Conservation (phyloP, 1,140 invertebrate species). For the Papilio xuthus region DNA sequence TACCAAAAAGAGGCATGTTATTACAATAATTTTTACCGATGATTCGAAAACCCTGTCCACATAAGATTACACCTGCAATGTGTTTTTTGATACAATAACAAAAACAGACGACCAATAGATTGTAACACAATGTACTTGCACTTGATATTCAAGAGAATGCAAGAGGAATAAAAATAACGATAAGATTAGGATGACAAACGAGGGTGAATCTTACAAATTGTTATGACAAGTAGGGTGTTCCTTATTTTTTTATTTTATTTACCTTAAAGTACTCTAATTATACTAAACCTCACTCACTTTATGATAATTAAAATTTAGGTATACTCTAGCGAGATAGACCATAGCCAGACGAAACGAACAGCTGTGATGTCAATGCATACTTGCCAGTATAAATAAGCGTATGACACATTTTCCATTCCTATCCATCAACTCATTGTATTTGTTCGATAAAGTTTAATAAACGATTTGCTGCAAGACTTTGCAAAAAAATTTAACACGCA, state of each 20-base stretch:
- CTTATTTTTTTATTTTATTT: slow-evolving; percentile 43
- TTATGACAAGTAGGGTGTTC: neutral
- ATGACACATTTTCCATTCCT: neutral
- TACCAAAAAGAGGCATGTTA: slow-evolving; percentile 97
- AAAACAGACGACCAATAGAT: slow-evolving; percentile 54
- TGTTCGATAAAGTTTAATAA: neutral
- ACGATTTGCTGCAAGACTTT: neutral
- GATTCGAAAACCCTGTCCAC: slow-evolving; percentile 70
- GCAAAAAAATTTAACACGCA: neutral
- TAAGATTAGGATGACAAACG: slow-evolving; percentile 66
- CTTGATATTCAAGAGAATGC: slow-evolving; percentile 70
- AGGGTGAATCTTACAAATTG: slow-evolving; percentile 43
- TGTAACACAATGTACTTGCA: slow-evolving; percentile 58
- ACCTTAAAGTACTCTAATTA: slow-evolving; percentile 52
- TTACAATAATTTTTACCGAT: slow-evolving; percentile 63
- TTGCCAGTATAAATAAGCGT: slow-evolving; percentile 53
- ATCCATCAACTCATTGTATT: neutral
- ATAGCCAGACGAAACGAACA: slow-evolving; percentile 76
- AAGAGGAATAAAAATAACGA: slow-evolving; percentile 69
- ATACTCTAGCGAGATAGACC: slow-evolving; percentile 65
- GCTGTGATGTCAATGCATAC: slow-evolving; percentile 78
- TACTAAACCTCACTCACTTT: slow-evolving; percentile 75
- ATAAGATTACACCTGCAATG: slow-evolving; percentile 76
- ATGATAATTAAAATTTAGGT: slow-evolving; percentile 72
- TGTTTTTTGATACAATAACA: slow-evolving; percentile 52